These are phyloP conservation scores for Etheostoma perlongum DNA, from an alignment of 2,797 vertebrate genomes.

Conservation along the genomic window DNA sequence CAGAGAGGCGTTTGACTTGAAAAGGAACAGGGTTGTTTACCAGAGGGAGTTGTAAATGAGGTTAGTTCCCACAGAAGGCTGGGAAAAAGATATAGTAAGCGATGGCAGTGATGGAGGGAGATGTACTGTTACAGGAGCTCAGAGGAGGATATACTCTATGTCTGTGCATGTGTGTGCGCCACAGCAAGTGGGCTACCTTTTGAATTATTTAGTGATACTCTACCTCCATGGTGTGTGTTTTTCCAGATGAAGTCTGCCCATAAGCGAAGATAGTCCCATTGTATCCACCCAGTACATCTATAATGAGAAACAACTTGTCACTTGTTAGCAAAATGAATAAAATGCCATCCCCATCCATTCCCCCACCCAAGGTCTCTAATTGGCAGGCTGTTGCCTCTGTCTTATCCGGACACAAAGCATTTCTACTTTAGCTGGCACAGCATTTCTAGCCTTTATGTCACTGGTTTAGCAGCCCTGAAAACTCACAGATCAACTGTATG, in stretches of 20 bases:
- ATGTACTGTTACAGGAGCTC: constrained; percentile 39
- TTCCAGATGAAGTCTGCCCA: constrained; percentile 96
- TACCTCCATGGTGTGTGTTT: constrained; percentile 99
- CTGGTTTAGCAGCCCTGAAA: background rate
- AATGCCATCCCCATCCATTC: no score
- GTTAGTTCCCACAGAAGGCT: constrained; percentile 54
- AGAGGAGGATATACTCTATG: constrained; percentile 26
- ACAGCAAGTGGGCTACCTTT: constrained; percentile 24
- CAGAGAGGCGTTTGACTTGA: constrained; percentile 50
- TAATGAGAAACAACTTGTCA: constrained; percentile 31
- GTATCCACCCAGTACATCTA: constrained; percentile 95
- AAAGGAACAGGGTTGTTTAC: constrained; percentile 54
- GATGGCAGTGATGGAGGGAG: constrained; percentile 58
- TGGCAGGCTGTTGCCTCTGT: no score
- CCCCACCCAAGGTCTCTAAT: no score
- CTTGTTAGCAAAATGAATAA: no score
- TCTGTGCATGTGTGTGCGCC: constrained; percentile 14
- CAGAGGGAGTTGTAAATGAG: constrained; percentile 57
- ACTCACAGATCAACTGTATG: background rate
- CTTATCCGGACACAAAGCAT: background rate
- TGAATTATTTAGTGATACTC: constrained; percentile 70
- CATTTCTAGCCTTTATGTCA: background rate
- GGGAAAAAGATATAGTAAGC: constrained; percentile 42
- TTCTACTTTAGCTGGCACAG: background rate
- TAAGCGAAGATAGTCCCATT: constrained; percentile 98